These are phyloP conservation scores for Mycalesis mineus DNA, from an alignment of 2,888 invertebrate species.

Conservation along the genomic window DNA sequence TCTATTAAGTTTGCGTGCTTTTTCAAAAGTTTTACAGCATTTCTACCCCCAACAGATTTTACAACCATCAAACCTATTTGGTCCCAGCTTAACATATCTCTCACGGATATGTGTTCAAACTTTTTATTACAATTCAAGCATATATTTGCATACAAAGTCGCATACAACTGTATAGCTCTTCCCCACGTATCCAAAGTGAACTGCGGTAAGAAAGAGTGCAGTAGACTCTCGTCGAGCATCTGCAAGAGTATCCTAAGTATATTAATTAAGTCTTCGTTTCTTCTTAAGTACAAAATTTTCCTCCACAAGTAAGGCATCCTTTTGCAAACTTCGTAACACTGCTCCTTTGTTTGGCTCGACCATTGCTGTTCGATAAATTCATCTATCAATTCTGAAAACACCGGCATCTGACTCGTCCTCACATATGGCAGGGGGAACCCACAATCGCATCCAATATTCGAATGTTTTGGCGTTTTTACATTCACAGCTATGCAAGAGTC, in stretches of 20 bases:
- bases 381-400: slow-evolving; percentile 77
- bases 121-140: slow-evolving; percentile 81
- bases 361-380: slow-evolving; percentile 75
- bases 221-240: slow-evolving; percentile 76
- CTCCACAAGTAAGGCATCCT: slow-evolving; percentile 81
- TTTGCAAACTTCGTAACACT: slow-evolving; percentile 75
- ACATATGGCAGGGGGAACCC: slow-evolving; percentile 78
- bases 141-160: slow-evolving; percentile 74
- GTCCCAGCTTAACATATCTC: slow-evolving; percentile 78
- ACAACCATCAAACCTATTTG: slow-evolving; percentile 78
- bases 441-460: slow-evolving; percentile 77
- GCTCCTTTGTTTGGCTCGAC: slow-evolving; percentile 57
- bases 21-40: slow-evolving; percentile 76
- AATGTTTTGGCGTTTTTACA: slow-evolving; percentile 55
- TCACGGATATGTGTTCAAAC: slow-evolving; percentile 63
- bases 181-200: slow-evolving; percentile 81
- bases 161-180: slow-evolving; percentile 71
- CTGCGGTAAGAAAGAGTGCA: slow-evolving; percentile 74
- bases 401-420: slow-evolving; percentile 57
- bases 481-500: slow-evolving; percentile 79
- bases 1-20: slow-evolving; percentile 76
- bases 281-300: slow-evolving; percentile 72
- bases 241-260: slow-evolving; percentile 79
- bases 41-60: slow-evolving; percentile 78
- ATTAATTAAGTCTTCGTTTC: slow-evolving; percentile 70